A percentile compares a stretch with the other conserved stretches of the same genome.
These are phyloP conservation scores for Oreortyx pictus DNA, from an alignment of 2,797 vertebrate genomes.

Conservation along the genomic window DNA sequence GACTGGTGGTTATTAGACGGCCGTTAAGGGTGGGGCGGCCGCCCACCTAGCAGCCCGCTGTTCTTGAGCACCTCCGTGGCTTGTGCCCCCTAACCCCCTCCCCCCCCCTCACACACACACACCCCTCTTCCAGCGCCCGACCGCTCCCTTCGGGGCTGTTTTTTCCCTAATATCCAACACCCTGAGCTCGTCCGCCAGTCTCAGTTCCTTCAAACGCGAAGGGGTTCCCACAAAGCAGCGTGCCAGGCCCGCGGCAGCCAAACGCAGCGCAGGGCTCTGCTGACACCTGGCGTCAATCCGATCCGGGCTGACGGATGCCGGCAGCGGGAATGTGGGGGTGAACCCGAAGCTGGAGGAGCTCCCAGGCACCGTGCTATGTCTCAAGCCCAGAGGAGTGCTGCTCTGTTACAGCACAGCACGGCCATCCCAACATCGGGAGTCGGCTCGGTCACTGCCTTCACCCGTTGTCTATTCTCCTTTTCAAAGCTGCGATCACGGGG, in stretches of 20 bases:
- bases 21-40: too few species aligned
- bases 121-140: too few species aligned
- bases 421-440: background rate
- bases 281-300: constrained; percentile 55
- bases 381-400: background rate
- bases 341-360: background rate
- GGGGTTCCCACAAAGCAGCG: background rate
- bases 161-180: background rate
- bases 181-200: background rate
- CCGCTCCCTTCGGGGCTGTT: too few species aligned
- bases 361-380: too few species aligned
- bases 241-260: background rate
- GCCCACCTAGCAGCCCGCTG: too few species aligned
- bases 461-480: background rate
- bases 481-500: too few species aligned
- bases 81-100: too few species aligned
- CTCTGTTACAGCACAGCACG: accelerated
- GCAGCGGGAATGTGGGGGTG: background rate
- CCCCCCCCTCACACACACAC: too few species aligned
- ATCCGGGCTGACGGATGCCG: background rate
- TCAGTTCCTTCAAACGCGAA: background rate
- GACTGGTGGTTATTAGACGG: too few species aligned
- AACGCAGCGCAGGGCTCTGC: background rate
- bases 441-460: background rate
- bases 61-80: too few species aligned